These are phyloP conservation scores for Aegypius monachus DNA, from an alignment of 2,113 vertebrate genomes.

Conservation along the genomic window DNA sequence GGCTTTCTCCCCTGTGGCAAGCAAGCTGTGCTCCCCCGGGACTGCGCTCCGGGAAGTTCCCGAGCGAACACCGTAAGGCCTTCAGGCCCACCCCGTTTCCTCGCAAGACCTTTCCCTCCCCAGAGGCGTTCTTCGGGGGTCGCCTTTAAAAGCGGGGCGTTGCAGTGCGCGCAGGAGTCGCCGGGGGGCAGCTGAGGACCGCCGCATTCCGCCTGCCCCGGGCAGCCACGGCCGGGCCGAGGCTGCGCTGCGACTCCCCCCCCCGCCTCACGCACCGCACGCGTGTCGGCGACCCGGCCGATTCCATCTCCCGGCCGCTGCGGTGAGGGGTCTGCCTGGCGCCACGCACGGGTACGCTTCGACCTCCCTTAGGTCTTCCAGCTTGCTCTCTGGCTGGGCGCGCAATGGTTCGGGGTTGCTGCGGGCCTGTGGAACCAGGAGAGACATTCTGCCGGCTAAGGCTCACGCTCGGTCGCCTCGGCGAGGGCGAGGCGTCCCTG, in stretches of 20 bases:
- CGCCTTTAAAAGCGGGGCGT: rapidly evolving
- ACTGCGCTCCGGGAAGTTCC: not conserved
- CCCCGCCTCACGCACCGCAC: no score
- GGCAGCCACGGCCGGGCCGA: no score
- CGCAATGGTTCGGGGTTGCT: no score
- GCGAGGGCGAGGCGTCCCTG: not conserved
- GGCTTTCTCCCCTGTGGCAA: not conserved
- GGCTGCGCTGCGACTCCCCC: no score
- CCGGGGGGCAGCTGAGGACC: constrained; percentile 41
- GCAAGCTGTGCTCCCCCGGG: not conserved
- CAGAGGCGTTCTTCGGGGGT: rapidly evolving
- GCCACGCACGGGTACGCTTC: not conserved
- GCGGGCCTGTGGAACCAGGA: no score
- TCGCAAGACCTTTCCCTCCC: no score
- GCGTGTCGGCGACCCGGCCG: rapidly evolving
- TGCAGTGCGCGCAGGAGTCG: not conserved
- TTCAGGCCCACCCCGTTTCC: rapidly evolving
- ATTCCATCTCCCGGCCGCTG: not conserved
- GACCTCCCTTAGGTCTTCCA: rapidly evolving
- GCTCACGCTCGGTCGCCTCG: no score
- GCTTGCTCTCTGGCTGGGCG: no score
- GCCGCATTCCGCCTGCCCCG: not conserved
- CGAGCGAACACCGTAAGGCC: rapidly evolving
- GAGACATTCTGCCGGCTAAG: no score
- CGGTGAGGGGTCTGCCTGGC: not conserved